Conservation (phyloP, 2,888 invertebrate species). For the Cetonia aurata region DNA sequence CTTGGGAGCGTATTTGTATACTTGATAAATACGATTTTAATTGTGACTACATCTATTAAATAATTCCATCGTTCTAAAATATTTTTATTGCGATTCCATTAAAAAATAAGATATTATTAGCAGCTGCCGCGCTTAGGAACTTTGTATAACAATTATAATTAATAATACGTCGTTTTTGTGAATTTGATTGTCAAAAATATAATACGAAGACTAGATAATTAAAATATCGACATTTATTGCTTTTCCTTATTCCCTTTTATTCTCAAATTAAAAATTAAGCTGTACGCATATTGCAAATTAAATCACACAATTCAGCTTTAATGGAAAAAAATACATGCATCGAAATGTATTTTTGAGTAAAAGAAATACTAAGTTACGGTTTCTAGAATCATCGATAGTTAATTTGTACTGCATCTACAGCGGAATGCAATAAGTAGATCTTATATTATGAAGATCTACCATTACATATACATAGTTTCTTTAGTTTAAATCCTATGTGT, state of each 20-base stretch:
- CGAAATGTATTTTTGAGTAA: neutral
- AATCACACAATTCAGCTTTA: neutral
- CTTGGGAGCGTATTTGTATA: slow-evolving; percentile 16
- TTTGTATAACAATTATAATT: slow-evolving; percentile 13
- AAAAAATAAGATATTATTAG: slow-evolving; percentile 21
- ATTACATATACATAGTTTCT: no score
- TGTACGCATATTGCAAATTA: neutral
- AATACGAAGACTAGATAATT: slow-evolving; percentile 26
- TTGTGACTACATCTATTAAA: slow-evolving; percentile 1
- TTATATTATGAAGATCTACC: neutral
- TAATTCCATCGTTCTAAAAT: slow-evolving; percentile 2
- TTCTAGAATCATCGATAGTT: neutral
- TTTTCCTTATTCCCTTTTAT: slow-evolving; percentile 9
- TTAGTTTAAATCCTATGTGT: neutral
- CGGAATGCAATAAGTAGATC: slow-evolving; percentile 3
- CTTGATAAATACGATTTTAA: neutral
- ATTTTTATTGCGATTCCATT: slow-evolving; percentile 3
- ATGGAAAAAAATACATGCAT: no score
- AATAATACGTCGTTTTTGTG: slow-evolving; percentile 8
- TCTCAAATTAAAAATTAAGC: neutral
- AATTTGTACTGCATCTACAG: slow-evolving; percentile 15
- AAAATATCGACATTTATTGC: slow-evolving; percentile 35
- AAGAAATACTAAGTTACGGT: neutral
- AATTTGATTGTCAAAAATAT: slow-evolving; percentile 32
- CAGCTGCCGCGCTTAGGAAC: slow-evolving; percentile 34